Base-by-base conservation (phyloP, 2,797 vertebrate species). In the Astyanax mexicanus region DNA sequence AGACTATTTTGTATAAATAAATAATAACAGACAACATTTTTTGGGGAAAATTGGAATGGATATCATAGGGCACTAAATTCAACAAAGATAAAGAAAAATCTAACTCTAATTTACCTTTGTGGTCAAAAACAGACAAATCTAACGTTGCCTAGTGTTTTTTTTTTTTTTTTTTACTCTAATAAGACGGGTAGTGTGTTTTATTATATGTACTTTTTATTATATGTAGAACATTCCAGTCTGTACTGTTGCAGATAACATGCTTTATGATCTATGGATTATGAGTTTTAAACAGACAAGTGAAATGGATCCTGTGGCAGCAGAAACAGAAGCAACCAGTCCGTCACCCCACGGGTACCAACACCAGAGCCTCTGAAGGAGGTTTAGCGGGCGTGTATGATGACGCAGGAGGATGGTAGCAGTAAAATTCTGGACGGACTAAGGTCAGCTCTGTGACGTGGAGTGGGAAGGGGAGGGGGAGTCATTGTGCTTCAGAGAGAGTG, bases 391-490 rank as follows among this genome's bases (percentile, higher is more conserved):
- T 60, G 29, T 19, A 35, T 1, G 10, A 13, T 7, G 38, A 23
- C 21, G 35, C 21, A 25, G 35, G 37, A 42, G 21, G 60, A 3
- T 9, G 21, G 3, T 23, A 25, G 10, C 9, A 25, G n/a, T 6
- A 51, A 19, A 54, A 1, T 6, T 23, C 23, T 13, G 12, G 21
- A 54, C 27, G 47, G 19, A 40, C 1, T 21, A 58, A 21, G 1
- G 40, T 13, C 7, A 13, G 37, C 27, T 70, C n/a, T 57, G 61
- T 47, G 38, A 76, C 52, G 51, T 40, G 58, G 57, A 75, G 49
- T 3, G 0, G 1, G 51, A 11, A 19, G 19, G 44, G 74, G 65
- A 8, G n/a, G n/a, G n/a, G n/a, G n/a, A n/a, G n/a, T n/a, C n/a
- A n/a, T n/a, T 5, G 40, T 25, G 61, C 1, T 65, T 29, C 3